Percentiles rank a stretch among this genome's conserved stretches.
These are phyloP conservation scores for Colaptes auratus DNA, from an alignment of 2,113 vertebrate genomes.

Conservation along the genomic window DNA sequence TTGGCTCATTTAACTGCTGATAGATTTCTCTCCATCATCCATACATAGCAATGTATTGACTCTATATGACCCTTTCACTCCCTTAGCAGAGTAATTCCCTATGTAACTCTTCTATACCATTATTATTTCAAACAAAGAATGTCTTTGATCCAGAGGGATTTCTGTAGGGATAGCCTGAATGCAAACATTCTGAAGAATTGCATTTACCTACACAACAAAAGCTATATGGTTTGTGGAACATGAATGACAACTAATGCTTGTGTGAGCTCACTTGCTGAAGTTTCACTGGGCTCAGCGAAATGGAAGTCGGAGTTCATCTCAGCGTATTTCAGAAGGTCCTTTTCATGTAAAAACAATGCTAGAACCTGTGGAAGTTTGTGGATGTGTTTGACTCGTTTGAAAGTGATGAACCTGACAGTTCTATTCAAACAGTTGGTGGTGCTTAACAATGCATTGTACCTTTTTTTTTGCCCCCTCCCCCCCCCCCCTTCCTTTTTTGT, in stretches of 20 bases:
- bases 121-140: slow-evolving; percentile 1
- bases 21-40: background rate
- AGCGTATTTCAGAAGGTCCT: slow-evolving; percentile 63
- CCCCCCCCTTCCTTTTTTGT: background rate
- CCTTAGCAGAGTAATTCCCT: background rate
- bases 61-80: background rate
- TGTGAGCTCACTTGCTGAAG: slow-evolving; percentile 54
- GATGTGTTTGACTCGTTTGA: slow-evolving; percentile 3
- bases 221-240: slow-evolving; percentile 21
- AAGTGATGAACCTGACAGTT: slow-evolving; percentile 65
- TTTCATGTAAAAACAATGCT: slow-evolving; percentile 72
- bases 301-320: slow-evolving; percentile 59
- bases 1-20: background rate
- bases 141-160: slow-evolving; percentile 53
- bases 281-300: slow-evolving; percentile 53
- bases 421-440: slow-evolving; percentile 31
- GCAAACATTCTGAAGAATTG: slow-evolving; percentile 49
- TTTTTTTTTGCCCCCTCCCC: background rate
- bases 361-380: slow-evolving; percentile 74
- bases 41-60: background rate
- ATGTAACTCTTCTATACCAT: background rate
- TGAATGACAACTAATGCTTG: slow-evolving; percentile 23
- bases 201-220: slow-evolving; percentile 18
- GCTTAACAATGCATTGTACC: slow-evolving; percentile 62
- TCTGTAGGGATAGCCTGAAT: slow-evolving; percentile 18